Conservation (phyloP, 2,113 vertebrate genomes). For the Willisornis vidua region DNA sequence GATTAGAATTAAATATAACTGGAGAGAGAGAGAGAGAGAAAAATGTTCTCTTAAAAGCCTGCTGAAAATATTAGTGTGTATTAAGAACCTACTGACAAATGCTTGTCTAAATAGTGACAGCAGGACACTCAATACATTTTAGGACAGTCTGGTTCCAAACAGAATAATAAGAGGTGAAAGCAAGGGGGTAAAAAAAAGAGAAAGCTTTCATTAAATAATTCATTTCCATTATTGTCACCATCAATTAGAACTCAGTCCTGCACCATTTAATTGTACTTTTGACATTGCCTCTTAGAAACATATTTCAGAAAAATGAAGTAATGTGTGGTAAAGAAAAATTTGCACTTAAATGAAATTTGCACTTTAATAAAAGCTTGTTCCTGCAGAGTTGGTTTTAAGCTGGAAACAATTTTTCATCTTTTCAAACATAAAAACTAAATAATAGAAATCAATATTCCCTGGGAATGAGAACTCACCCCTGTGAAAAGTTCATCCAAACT, state of each 20-base stretch:
- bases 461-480: not conserved
- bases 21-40: not conserved
- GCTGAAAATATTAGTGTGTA: constrained; percentile 13
- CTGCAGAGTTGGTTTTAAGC: not conserved
- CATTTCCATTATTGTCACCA: constrained; percentile 8
- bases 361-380: not conserved
- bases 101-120: constrained; percentile 19
- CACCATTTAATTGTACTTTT: constrained; percentile 22
- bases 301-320: constrained; percentile 27
- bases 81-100: constrained; percentile 24
- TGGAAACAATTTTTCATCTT: constrained; percentile 21
- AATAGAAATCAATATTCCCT: constrained; percentile 11
- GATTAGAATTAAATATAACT: constrained; percentile 16
- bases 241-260: constrained; percentile 25
- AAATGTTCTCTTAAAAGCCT: constrained; percentile 7
- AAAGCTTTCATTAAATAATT: constrained; percentile 10
- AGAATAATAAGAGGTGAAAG: constrained; percentile 11
- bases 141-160: constrained; percentile 27
- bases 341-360: not conserved
- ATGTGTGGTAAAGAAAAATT: not conserved
- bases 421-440: constrained; percentile 26
- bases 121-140: not conserved
- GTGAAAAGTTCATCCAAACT: not conserved
- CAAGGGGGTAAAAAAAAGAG: not conserved
- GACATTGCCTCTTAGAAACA: constrained; percentile 7